phyloP scores from a whole-genome alignment of 2,888 invertebrate genomes.

The Metacarcinus magister region DNA sequence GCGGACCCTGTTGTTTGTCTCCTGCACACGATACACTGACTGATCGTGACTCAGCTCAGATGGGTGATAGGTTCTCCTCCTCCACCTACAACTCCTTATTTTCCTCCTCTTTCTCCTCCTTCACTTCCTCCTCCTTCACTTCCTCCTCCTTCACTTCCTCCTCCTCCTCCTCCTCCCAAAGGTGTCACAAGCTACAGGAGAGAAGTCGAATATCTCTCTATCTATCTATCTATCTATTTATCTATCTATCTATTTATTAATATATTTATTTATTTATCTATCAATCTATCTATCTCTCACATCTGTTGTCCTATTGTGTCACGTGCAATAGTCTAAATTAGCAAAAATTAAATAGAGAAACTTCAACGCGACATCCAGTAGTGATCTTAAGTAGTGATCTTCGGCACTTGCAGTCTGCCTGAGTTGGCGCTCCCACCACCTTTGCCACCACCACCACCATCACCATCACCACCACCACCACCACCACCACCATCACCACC shows the following conservation, averaged over 20 bases:
- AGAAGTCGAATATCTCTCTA: not conserved
- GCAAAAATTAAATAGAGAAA: not conserved
- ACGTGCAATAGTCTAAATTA: too few relatives aligned
- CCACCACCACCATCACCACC: not conserved
- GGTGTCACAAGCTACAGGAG: not conserved
- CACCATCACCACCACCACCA: not conserved
- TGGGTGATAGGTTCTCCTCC: not conserved
- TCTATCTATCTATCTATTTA: not conserved
- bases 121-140: too few relatives aligned
- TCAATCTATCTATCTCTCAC: too few relatives aligned
- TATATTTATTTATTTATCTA: too few relatives aligned
- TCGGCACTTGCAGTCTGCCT: not conserved
- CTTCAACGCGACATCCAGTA: not conserved
- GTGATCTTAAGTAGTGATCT: not conserved
- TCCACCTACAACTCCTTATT: not conserved
- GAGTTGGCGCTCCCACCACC: too few relatives aligned
- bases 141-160: too few relatives aligned
- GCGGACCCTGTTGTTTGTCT: constrained; percentile 21
- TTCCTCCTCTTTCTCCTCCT: not conserved
- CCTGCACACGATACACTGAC: constrained; percentile 26
- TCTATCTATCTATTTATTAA: not conserved
- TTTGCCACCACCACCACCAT: not conserved
- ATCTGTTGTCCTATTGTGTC: too few relatives aligned
- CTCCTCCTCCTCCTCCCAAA: not conserved
- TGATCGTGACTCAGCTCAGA: constrained; percentile 30